These are phyloP conservation scores for Luehdorfia chinensis DNA, from an alignment of 1,140 invertebrate genomes.

Conservation along the genomic window DNA sequence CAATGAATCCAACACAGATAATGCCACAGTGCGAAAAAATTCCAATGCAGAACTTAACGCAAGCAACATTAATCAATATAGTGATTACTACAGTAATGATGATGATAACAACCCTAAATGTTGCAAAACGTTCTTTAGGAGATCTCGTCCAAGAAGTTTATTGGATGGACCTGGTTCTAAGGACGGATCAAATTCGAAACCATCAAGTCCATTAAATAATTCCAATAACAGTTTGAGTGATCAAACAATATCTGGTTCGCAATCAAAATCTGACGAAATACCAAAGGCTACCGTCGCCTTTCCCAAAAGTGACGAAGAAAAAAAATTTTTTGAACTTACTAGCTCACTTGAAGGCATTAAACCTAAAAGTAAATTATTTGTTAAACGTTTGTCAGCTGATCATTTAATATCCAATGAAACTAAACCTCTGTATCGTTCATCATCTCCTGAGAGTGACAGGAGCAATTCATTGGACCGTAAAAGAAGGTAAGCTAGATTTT, in stretches of 20 bases:
- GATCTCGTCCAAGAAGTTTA: slow-evolving; percentile 61
- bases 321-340: slow-evolving; percentile 65
- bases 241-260: slow-evolving; percentile 43
- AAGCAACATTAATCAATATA: slow-evolving; percentile 34
- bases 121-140: slow-evolving; percentile 63
- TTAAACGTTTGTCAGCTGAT: slow-evolving; percentile 68
- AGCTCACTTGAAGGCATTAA: slow-evolving; percentile 69
- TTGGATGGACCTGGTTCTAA: slow-evolving; percentile 49
- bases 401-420: slow-evolving; percentile 66
- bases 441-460: slow-evolving; percentile 68
- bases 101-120: slow-evolving; percentile 59
- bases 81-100: slow-evolving; percentile 39
- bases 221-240: slow-evolving; percentile 59
- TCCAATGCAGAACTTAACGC: slow-evolving; percentile 32
- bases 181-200: slow-evolving; percentile 46
- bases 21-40: slow-evolving; percentile 35
- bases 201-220: slow-evolving; percentile 54
- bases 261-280: slow-evolving; percentile 64
- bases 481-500: slow-evolving; percentile 47
- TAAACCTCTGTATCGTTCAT: slow-evolving; percentile 57
- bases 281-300: slow-evolving; percentile 61
- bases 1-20: slow-evolving; percentile 39
- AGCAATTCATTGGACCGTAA: slow-evolving; percentile 68
- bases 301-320: slow-evolving; percentile 56
- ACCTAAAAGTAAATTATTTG: slow-evolving; percentile 67